Base-by-base conservation (phyloP, 2,888 invertebrate species). In the Lepeophtheirus nordmannii region DNA sequence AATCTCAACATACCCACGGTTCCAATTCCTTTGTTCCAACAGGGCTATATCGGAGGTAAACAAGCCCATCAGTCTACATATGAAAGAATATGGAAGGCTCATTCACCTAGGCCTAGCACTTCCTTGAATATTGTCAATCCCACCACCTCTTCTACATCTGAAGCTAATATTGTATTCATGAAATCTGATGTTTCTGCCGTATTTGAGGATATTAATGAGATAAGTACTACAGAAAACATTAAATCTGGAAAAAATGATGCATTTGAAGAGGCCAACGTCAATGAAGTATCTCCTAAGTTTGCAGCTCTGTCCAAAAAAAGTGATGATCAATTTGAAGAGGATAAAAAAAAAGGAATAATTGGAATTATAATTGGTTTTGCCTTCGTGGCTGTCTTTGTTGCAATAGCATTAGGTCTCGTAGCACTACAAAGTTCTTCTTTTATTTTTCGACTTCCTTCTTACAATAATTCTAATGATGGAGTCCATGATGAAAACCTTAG, bases 351-450 rank as follows among this genome's bases (percentile, higher is more conserved):
- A 10, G 23, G 37, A 14, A 37, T 37, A 8, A 17, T 60, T 7
- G 37, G 30, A 1, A 1, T 60, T 10, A 38, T 60, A 1, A 60
- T 60, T 37, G 60, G 60, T 1, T 23, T 60, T 14, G 60, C 39
- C 8, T 60, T 60, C 37, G 60, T 60, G 11, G 60, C 60, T 10
- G 60, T 23, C 37, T 60, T 60, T 60, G 60, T 60, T 10, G 60
- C 30, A 10, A 60, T 60, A 30, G 22, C 37, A 10, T 10, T 60
- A 10, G 37, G 60, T 37, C 60, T 60, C 12, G 60, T 38, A 14
- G 60, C 60, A 17, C 22, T 38, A 30, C 39, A 38, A 37, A 38
- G 30, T 11, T 30, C 39, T 30, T 30, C 17, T 17, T 20, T 23
- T 17, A 30, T 60, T 38, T n/a, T n/a, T 46, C 1, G 53, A 14